Percentiles rank a stretch among this genome's conserved stretches.
Evolutionary conservation across 2,113 vertebrate species (phyloP).

Genomic region (Lophotis ruficrista): DNA sequence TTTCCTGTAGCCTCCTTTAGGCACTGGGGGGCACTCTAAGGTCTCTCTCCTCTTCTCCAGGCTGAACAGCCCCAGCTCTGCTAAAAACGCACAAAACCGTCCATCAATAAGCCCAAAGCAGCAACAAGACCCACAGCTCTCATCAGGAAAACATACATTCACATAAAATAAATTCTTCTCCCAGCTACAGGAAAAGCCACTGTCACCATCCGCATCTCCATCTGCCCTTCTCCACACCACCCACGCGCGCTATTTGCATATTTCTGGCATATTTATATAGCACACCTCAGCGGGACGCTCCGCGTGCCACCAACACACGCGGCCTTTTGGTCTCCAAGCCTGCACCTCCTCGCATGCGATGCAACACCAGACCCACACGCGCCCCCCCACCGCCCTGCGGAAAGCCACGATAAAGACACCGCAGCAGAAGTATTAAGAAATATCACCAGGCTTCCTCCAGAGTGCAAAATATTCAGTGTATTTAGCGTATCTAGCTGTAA

Average conservation of each 20-base stretch:
- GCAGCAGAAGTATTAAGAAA: neutral
- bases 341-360: neutral
- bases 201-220: neutral
- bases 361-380: neutral
- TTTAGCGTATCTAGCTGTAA: neutral
- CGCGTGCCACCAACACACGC: neutral
- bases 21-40: too few relatives aligned
- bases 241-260: neutral
- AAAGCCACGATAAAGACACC: neutral
- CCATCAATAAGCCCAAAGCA: neutral
- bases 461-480: neutral
- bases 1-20: too few relatives aligned
- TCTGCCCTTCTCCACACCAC: neutral
- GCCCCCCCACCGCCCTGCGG: too few relatives aligned
- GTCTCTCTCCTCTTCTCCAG: too few relatives aligned
- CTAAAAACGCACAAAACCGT: rapidly evolving
- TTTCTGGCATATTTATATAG: neutral
- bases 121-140: neutral
- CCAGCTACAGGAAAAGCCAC: neutral
- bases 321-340: neutral
- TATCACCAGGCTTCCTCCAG: neutral
- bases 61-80: too few relatives aligned
- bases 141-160: neutral
- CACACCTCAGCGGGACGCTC: neutral
- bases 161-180: neutral